Evolutionary conservation across 2,797 vertebrate species (phyloP), one percentile per base, ranked within the genome.

Genomic region (Sphenodon punctatus): DNA sequence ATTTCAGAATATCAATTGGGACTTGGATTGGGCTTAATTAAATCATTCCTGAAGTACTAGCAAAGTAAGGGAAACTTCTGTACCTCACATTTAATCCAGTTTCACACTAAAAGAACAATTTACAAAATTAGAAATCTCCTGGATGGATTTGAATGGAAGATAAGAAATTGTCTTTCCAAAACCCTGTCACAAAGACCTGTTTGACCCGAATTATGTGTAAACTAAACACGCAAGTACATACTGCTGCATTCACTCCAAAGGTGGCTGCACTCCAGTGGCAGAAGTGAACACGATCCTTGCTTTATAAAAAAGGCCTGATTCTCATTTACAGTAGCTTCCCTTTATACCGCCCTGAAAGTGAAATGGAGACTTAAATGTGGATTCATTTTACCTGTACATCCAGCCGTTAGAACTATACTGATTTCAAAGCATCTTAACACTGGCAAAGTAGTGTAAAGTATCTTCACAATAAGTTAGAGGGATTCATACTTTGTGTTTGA

Each of bases 21-120:
- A 60, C 74, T 90, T 82, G 27, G 78, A 77, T 74, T 10, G 78
- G 67, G 65, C 84, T 92, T 92, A 89, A 87, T 93, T 88, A 77
- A 87, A 75, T 86, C 20, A 58, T 45, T 89, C 58, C 79, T 34
- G 82, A 81, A 86, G 86, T 92, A 91, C 86, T 71, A 83, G 82
- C 78, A 82, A 84, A 82, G 88, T 88, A 91, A 91, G 82, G 66
- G 22, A 53, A 91, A 74, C 70, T 83, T 88, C 75, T 69, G 76
- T 83, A 49, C 58, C 82, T 92, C 71, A 65, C 66, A 72, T 85
- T 90, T 92, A 91, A 92, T 85, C n/a, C 67, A 71, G 27, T 71
- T 88, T 86, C 77, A 75, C 49, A 60, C 77, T 69, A 43, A 51
- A 53, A n/a, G 14, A 73, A 87, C 80, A 73, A 72, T 42, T 69